phyloP scores from a whole-genome alignment of 1,140 invertebrate species.

The Mamestra configurata region DNA sequence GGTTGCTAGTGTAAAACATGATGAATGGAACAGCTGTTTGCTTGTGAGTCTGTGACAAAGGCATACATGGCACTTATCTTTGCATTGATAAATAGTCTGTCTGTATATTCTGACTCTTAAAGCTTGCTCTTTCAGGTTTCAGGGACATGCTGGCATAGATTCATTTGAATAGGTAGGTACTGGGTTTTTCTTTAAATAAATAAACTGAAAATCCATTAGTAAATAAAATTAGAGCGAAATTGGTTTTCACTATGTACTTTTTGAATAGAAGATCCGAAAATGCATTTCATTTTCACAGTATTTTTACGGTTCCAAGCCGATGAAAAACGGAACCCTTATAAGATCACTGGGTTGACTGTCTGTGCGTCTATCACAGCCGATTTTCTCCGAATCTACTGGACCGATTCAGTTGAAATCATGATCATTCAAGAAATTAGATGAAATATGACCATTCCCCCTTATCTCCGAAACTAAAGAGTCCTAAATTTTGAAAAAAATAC shows the following conservation, averaged over 20 bases:
- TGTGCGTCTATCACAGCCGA: no score
- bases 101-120: not conserved
- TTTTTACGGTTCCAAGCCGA: no score
- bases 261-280: not conserved
- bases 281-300: no score
- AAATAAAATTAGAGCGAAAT: not conserved
- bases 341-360: no score
- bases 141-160: not conserved
- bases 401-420: no score
- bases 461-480: no score
- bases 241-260: not conserved
- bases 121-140: not conserved
- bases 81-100: constrained; percentile 9
- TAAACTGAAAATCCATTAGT: not conserved
- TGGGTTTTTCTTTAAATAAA: not conserved
- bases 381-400: no score
- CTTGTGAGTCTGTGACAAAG: constrained; percentile 15
- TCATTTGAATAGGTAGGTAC: not conserved
- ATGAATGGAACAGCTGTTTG: constrained; percentile 31
- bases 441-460: no score
- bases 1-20: no score
- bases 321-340: no score
- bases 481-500: no score
- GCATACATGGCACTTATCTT: not conserved
- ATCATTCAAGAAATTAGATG: no score